phyloP scores from a whole-genome alignment of 2,888 invertebrate species.

The Bursaphelenchus okinawaensis region DNA sequence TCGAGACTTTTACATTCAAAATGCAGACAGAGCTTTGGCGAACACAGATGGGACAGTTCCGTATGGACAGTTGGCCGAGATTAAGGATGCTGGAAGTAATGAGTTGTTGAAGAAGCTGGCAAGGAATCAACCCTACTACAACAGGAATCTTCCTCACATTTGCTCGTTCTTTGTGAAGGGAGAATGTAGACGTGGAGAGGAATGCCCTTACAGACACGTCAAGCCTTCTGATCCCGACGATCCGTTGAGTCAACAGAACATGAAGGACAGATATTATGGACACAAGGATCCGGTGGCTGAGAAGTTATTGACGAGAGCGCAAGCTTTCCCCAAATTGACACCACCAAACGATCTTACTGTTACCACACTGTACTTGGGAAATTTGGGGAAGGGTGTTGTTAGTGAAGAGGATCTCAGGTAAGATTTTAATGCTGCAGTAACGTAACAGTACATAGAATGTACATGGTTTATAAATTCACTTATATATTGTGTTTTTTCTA shows the following conservation, averaged over 20 bases:
- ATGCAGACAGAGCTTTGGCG: conserved; percentile 57
- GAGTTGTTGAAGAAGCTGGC: conserved; percentile 78
- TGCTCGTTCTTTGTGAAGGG: conserved; percentile 99
- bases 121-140: conserved; percentile 87
- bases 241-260: conserved; percentile 89
- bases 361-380: conserved; percentile 94
- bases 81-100: conserved; percentile 67
- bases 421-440: neutral
- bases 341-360: conserved; percentile 92
- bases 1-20: conserved; percentile 62
- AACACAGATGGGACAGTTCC: conserved; percentile 60
- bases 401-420: conserved; percentile 75
- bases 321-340: conserved; percentile 86
- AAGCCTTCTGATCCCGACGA: conserved; percentile 95
- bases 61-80: conserved; percentile 62
- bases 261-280: conserved; percentile 86
- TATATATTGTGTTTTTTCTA: neutral
- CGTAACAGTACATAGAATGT: too few species aligned
- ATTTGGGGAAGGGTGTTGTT: conserved; percentile 75
- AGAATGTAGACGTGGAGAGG: conserved; percentile 88
- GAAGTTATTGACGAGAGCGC: conserved; percentile 79
- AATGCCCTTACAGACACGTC: conserved; percentile 83
- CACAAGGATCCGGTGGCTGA: conserved; percentile 92
- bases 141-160: conserved; percentile 86
- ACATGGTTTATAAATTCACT: too few species aligned